Conservation (phyloP, 2,797 vertebrate genomes). For the Enteromius unitaeniatus region DNA sequence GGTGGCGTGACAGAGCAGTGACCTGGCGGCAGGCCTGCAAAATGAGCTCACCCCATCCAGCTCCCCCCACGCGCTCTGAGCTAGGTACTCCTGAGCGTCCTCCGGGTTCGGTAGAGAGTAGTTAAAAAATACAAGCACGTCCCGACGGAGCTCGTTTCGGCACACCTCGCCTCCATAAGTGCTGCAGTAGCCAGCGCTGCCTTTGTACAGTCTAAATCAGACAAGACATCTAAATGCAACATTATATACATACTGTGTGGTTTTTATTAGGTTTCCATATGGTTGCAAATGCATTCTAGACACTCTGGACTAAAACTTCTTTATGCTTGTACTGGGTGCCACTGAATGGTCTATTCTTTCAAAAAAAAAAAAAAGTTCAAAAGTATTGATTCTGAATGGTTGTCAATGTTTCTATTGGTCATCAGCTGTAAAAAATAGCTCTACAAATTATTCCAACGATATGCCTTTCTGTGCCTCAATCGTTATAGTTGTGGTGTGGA, state of each 20-base stretch:
- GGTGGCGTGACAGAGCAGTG: constrained; percentile 88
- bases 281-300: not conserved
- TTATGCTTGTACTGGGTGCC: not conserved
- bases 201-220: constrained; percentile 84
- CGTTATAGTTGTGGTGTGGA: too few relatives aligned
- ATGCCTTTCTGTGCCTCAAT: too few relatives aligned
- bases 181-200: constrained; percentile 88
- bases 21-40: constrained; percentile 85
- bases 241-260: constrained; percentile 29
- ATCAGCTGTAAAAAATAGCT: too few relatives aligned
- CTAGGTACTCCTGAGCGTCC: constrained; percentile 89
- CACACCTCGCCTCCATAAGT: constrained; percentile 90
- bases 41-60: constrained; percentile 82
- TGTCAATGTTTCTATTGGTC: too few relatives aligned
- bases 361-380: not conserved
- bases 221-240: constrained; percentile 42
- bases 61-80: constrained; percentile 85
- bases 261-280: not conserved
- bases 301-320: too few relatives aligned
- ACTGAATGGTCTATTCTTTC: not conserved
- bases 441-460: too few relatives aligned
- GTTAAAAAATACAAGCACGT: constrained; percentile 92
- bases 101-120: constrained; percentile 87
- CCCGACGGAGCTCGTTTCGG: constrained; percentile 74
- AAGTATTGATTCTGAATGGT: too few relatives aligned